Evolutionary conservation across 1,140 invertebrate genomes (phyloP).

Genomic region (Leptonema lineaticorne): DNA sequence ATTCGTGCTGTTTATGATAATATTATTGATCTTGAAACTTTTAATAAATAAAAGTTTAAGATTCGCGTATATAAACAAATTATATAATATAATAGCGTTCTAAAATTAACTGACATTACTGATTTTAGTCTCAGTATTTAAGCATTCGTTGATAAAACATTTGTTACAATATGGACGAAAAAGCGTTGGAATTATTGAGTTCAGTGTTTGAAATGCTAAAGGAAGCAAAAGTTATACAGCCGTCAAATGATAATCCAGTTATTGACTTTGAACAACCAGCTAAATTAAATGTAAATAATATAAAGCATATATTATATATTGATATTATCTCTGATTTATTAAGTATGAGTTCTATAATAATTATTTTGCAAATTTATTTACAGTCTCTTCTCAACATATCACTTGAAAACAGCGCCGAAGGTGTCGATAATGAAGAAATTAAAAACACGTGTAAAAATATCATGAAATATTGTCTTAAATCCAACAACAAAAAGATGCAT

Average conservation of each 20-base stretch:
- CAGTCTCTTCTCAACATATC: constrained; percentile 57
- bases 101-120: too few relatives aligned
- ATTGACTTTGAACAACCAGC: background rate
- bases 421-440: constrained; percentile 52
- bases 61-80: too few relatives aligned
- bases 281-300: background rate
- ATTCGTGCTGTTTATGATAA: too few relatives aligned
- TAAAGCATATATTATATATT: too few relatives aligned
- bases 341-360: too few relatives aligned
- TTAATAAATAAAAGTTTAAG: too few relatives aligned
- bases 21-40: too few relatives aligned
- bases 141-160: too few relatives aligned
- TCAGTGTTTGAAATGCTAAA: background rate
- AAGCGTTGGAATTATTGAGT: background rate
- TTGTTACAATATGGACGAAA: background rate
- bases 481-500: constrained; percentile 68
- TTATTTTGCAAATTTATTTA: constrained; percentile 10
- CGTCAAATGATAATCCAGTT: background rate
- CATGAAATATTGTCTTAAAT: constrained; percentile 70
- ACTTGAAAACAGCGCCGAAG: constrained; percentile 46
- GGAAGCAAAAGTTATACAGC: background rate
- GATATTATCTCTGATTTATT: too few relatives aligned
- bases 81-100: too few relatives aligned
- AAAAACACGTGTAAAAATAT: constrained; percentile 60
- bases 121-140: too few relatives aligned